These are phyloP conservation scores for Omphaloscelis lunosa DNA, from an alignment of 2,888 invertebrate species.

Conservation along the genomic window DNA sequence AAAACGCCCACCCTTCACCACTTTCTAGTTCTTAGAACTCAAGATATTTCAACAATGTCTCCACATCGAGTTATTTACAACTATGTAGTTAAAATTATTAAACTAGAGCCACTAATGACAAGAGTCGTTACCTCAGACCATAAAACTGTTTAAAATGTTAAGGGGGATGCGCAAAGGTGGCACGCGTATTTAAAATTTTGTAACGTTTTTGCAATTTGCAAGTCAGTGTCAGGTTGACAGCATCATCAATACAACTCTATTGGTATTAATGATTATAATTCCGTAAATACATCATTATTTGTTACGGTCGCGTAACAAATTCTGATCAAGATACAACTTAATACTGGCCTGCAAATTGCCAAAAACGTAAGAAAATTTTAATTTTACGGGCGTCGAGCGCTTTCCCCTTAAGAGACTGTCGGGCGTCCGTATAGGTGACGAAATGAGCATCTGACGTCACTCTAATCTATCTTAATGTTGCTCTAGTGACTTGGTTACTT, in stretches of 20 bases:
- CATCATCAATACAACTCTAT: no score
- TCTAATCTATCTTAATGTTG: slow-evolving; percentile 30
- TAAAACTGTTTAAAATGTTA: slow-evolving; percentile 18
- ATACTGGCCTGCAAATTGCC: no score
- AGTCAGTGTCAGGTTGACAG: no score
- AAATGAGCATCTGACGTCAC: slow-evolving; percentile 39
- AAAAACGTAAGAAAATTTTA: not conserved
- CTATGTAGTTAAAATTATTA: slow-evolving; percentile 16
- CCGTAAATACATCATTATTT: no score
- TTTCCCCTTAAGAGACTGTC: slow-evolving; percentile 4
- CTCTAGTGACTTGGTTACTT: slow-evolving; percentile 23
- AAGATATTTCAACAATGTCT: not conserved
- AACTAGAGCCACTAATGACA: slow-evolving; percentile 33
- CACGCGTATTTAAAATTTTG: not conserved
- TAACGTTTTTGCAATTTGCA: not conserved
- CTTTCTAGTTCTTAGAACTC: not conserved
- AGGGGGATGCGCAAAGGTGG: not conserved
- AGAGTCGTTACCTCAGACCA: slow-evolving; percentile 31
- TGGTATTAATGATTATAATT: no score
- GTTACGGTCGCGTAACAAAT: no score
- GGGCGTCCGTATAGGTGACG: slow-evolving; percentile 20
- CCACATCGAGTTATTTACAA: not conserved
- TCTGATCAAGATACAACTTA: no score
- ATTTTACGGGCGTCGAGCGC: accelerated
- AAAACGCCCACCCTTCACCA: not conserved